A percentile compares a stretch with the other conserved stretches of the same genome.
These are phyloP conservation scores for Aleiodes sp. DNA, from an alignment of 1,140 invertebrate genomes.

Conservation along the genomic window DNA sequence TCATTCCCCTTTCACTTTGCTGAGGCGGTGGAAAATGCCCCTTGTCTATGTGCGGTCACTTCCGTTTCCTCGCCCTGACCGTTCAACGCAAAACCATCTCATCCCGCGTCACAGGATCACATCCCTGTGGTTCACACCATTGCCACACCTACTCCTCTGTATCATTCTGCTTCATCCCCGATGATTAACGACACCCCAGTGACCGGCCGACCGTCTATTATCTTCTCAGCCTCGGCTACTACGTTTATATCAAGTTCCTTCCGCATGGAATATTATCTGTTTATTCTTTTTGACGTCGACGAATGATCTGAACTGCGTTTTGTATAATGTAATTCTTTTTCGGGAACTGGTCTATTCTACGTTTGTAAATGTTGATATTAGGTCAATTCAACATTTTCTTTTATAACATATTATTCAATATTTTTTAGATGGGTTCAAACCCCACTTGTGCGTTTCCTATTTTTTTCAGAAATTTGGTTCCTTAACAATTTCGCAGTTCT, in stretches of 20 bases:
- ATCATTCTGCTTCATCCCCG: slow-evolving; percentile 45
- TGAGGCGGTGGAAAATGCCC: slow-evolving; percentile 8
- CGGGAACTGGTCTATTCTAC: too few relatives aligned
- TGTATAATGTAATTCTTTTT: not conserved
- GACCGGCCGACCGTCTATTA: slow-evolving; percentile 49
- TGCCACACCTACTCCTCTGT: slow-evolving; percentile 21
- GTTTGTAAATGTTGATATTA: too few relatives aligned
- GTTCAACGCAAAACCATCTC: slow-evolving; percentile 44
- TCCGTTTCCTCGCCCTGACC: slow-evolving; percentile 53
- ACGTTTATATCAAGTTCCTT: not conserved
- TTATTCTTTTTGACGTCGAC: slow-evolving; percentile 1
- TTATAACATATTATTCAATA: too few relatives aligned
- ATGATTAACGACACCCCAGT: slow-evolving; percentile 63
- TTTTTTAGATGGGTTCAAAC: too few relatives aligned
- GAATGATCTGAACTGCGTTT: not conserved
- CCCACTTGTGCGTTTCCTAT: too few relatives aligned
- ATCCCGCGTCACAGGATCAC: slow-evolving; percentile 36
- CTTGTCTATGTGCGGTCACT: slow-evolving; percentile 52
- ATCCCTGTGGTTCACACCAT: slow-evolving; percentile 45
- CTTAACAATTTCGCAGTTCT: too few relatives aligned
- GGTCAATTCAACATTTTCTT: too few relatives aligned
- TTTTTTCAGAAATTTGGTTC: too few relatives aligned
- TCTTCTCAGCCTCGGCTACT: slow-evolving; percentile 36
- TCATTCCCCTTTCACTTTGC: too few relatives aligned
- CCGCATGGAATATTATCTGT: slow-evolving; percentile 11